Percentiles rank a stretch among this genome's conserved stretches.
These are phyloP conservation scores for Darevskia nairensis DNA, from an alignment of 2,797 vertebrate genomes.

Conservation along the genomic window DNA sequence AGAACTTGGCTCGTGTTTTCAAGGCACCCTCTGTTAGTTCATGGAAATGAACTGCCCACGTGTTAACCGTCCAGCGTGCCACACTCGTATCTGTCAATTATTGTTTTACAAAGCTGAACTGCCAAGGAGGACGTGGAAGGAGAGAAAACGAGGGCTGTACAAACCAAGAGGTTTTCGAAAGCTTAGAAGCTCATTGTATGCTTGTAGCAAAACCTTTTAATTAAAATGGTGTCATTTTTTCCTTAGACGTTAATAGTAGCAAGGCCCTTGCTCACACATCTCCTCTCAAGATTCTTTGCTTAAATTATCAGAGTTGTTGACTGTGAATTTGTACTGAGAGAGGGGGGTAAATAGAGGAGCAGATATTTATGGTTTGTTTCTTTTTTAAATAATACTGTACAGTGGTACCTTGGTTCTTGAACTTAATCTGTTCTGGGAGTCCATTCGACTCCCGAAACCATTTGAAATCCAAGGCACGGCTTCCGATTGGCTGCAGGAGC, in stretches of 20 bases:
- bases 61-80: conserved; percentile 57
- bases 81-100: conserved; percentile 64
- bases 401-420: too few species aligned
- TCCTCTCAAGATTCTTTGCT: conserved; percentile 52
- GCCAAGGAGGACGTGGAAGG: conserved; percentile 61
- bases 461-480: too few species aligned
- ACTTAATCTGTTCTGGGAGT: too few species aligned
- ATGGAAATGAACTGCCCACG: conserved; percentile 7
- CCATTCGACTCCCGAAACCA: too few species aligned
- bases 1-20: conserved; percentile 31
- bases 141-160: conserved; percentile 70
- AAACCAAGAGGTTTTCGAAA: conserved; percentile 75
- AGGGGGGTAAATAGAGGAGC: conserved; percentile 49
- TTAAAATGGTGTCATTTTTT: conserved; percentile 78
- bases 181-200: conserved; percentile 71
- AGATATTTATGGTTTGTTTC: not conserved
- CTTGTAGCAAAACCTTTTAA: conserved; percentile 77
- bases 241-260: conserved; percentile 61
- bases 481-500: too few species aligned
- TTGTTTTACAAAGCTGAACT: conserved; percentile 72
- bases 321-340: conserved; percentile 28
- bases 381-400: not conserved
- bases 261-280: conserved; percentile 59
- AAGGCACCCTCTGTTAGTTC: conserved; percentile 10
- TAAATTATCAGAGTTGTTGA: conserved; percentile 1